Evolutionary conservation across 1,140 invertebrate species (phyloP), one percentile per base, ranked within the genome.

Genomic region (Sipha flava): DNA sequence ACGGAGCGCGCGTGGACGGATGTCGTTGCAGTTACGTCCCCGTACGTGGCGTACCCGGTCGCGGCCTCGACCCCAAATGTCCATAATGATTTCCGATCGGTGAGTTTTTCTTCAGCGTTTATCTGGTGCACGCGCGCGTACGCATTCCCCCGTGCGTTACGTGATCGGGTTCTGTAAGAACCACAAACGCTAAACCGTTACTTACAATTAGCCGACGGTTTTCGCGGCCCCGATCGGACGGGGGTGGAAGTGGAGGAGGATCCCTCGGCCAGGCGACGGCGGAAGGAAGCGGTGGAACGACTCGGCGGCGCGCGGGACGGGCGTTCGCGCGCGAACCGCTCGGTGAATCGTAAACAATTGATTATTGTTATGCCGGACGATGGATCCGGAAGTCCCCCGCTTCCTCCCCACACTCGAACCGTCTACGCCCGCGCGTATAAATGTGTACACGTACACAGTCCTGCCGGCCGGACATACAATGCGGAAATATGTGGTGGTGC

Each of bases 321-420:
- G 31, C 59, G 59, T 64, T 64, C 59, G 59, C 59, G 31, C 54
- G 4, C 12, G 66, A 21, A 73, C 43, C 43, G n/a, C n/a, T n/a
- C 43, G 68, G 68, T 34, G 68, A 54, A 54, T 73, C 70, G 72
- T 54, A 54, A 75, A 75, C 72, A 75, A 54, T 54, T 40, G 72
- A 75, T 75, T 75, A 54, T 75, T 54, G 72, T 75, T 54, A 54
- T 34, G 72, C 68, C 18, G 68, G 68, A 73, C 68, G 68, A 73
- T 52, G 68, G 68, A 73, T 47, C 45, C 66, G 66, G 66, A 70
- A 70, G 66, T 45, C 21, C 66, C 6, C 23, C 26, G 1, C 16
- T 14, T 7, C 6, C 31, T 9, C n/a, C n/a, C n/a, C n/a, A n/a
- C n/a, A n/a, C n/a, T n/a, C n/a, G n/a, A n/a, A n/a, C n/a, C n/a